These are phyloP conservation scores for Chymomyza procnemis DNA, from an alignment of 2,888 invertebrate genomes.

Conservation along the genomic window DNA sequence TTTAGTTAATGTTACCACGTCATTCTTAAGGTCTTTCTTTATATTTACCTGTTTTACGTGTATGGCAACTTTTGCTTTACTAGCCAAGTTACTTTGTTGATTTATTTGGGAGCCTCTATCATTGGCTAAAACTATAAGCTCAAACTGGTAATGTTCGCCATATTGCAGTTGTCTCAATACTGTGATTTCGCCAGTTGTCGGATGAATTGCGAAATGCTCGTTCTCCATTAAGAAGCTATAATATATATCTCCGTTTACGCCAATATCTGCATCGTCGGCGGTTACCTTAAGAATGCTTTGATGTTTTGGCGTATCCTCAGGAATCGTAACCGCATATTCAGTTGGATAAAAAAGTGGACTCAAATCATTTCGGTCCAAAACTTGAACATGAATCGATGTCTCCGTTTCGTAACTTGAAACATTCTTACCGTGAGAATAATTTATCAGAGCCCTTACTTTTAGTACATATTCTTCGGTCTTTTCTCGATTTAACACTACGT, in stretches of 20 bases:
- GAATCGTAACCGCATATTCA: constrained; percentile 90
- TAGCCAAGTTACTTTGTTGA: constrained; percentile 80
- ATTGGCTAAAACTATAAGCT: constrained; percentile 88
- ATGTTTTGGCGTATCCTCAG: constrained; percentile 92
- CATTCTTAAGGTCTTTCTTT: not conserved
- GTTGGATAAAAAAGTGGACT: constrained; percentile 95
- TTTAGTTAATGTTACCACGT: too few species aligned
- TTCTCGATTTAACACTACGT: constrained; percentile 95
- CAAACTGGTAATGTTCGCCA: constrained; percentile 84
- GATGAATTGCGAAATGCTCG: constrained; percentile 94
- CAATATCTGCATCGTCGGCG: constrained; percentile 97
- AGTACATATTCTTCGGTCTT: constrained; percentile 90
- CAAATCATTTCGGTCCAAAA: constrained; percentile 93
- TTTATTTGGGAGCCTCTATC: constrained; percentile 86
- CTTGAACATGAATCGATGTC: constrained; percentile 84
- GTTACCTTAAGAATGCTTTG: constrained; percentile 87
- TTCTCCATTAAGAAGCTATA: constrained; percentile 92
- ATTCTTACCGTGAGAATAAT: constrained; percentile 80
- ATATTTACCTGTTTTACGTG: constrained; percentile 82
- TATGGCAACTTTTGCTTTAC: constrained; percentile 87
- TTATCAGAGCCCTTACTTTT: constrained; percentile 85
- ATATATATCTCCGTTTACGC: constrained; percentile 97
- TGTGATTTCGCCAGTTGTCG: constrained; percentile 92
- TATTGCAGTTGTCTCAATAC: constrained; percentile 88
- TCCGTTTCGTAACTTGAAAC: constrained; percentile 83